These are phyloP conservation scores for Microctonus brassicae DNA, from an alignment of 2,888 invertebrate species.

Conservation along the genomic window DNA sequence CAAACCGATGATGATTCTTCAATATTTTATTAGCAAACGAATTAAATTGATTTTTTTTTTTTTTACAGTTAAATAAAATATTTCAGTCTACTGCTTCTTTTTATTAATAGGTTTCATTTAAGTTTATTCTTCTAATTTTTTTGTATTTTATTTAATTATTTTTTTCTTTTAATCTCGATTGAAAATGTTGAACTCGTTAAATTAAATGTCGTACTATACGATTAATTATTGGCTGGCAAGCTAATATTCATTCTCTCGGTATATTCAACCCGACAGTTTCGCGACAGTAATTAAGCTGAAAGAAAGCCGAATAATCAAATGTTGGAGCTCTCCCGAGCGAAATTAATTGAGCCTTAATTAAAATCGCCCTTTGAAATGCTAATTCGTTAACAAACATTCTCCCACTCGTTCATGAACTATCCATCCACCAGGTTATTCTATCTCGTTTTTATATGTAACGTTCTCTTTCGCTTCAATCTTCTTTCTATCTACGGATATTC, in stretches of 20 bases:
- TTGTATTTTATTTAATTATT: background rate
- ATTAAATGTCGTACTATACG: constrained; percentile 19
- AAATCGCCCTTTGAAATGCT: constrained; percentile 69
- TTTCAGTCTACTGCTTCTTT: no score
- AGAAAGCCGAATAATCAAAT: constrained; percentile 65
- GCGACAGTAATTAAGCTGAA: constrained; percentile 67
- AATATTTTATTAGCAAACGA: background rate
- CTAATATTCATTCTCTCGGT: constrained; percentile 41
- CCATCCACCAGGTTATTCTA: constrained; percentile 24
- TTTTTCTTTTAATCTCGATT: constrained; percentile 15
- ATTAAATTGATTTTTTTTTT: background rate
- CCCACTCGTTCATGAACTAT: constrained; percentile 14
- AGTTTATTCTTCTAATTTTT: constrained; percentile 1
- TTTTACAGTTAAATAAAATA: no score
- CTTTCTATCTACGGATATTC: constrained; percentile 16
- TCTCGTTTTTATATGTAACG: constrained; percentile 50
- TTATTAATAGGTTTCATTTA: no score
- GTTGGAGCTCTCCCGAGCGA: constrained; percentile 53
- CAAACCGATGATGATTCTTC: background rate
- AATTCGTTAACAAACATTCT: constrained; percentile 66
- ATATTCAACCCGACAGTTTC: constrained; percentile 50
- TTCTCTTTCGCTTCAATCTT: constrained; percentile 35
- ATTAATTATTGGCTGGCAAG: constrained; percentile 30
- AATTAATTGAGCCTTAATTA: constrained; percentile 69
- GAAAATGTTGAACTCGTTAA: constrained; percentile 8